These are phyloP conservation scores for Drosophila leonis DNA, from an alignment of 2,888 invertebrate genomes.

Conservation along the genomic window DNA sequence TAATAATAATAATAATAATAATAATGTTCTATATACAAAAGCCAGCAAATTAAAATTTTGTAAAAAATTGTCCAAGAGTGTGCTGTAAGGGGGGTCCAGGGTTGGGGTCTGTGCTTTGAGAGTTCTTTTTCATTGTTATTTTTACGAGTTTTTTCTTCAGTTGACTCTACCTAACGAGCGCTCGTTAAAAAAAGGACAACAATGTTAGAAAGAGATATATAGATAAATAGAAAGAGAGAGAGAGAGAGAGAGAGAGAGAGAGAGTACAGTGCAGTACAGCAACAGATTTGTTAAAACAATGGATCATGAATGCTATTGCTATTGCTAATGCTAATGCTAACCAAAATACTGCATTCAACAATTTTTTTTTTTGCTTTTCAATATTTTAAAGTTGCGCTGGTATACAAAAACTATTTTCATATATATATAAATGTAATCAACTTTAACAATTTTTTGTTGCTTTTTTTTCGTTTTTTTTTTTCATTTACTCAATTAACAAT, in stretches of 20 bases:
- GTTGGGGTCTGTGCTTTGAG: not conserved
- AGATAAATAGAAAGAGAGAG: not conserved
- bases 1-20: slow-evolving; percentile 28
- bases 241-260: not conserved
- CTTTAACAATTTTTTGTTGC: slow-evolving; percentile 68
- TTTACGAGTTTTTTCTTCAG: slow-evolving; percentile 73
- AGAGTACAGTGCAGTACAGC: slow-evolving; percentile 32
- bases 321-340: slow-evolving; percentile 36
- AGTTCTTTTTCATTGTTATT: slow-evolving; percentile 33
- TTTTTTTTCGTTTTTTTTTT: not conserved
- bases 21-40: slow-evolving; percentile 50
- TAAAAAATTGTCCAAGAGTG: slow-evolving; percentile 27
- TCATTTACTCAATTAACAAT: slow-evolving; percentile 56
- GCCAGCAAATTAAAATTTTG: slow-evolving; percentile 60
- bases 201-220: slow-evolving; percentile 42
- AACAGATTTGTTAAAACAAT: slow-evolving; percentile 77
- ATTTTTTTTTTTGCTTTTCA: slow-evolving; percentile 45
- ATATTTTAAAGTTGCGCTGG: slow-evolving; percentile 68
- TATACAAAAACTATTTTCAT: slow-evolving; percentile 49
- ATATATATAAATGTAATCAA: slow-evolving; percentile 74
- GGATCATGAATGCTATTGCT: slow-evolving; percentile 73
- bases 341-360: slow-evolving; percentile 72
- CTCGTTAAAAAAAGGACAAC: slow-evolving; percentile 78
- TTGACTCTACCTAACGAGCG: slow-evolving; percentile 72
- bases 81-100: not conserved